Evolutionary conservation across 2,888 invertebrate species (phyloP), one percentile per base, ranked within the genome.

Genomic region (Monochamus alternatus): DNA sequence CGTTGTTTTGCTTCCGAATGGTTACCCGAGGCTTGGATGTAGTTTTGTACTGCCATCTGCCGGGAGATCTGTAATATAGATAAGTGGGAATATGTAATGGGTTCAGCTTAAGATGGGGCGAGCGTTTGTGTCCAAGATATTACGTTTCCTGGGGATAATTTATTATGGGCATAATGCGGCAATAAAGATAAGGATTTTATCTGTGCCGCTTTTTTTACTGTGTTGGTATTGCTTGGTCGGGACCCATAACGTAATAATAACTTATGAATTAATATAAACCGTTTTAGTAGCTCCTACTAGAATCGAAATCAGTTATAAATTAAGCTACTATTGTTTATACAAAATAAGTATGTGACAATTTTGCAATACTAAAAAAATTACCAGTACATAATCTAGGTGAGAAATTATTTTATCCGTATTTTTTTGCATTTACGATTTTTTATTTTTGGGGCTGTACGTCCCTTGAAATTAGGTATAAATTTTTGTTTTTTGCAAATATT

Each of bases 1-100:
- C 88, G 74, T 92, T 92, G 73, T 91, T 91, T 79, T 90, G 91
- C 82, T 92, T 92, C 86, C 95, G 95, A 81, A 96, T 96, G 67
- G 93, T 93, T 8, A 97, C 94, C 87, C 96, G 92, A 3, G 97
- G 96, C 87, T 96, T 97, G 0, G 96, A 94, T 32, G 96, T 95
- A 9, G 96, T 96, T 89, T 96, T 96, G 88, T 96, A 97, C 84
- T 96, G 95, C 97, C 97, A 97, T 81, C 97, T 93, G 70, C 96
- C 96, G 65, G 94, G 95, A 12, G 95, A 91, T 63, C 96, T 84
- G 79, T 52, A 81, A 80, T 68, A 75, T 55, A 80, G 75, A 80
- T 74, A 70, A 74, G 30, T 10, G 44, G 64, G 77, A 76, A 78
- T 77, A 76, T 77, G 74, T 75, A 77, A 76, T 69, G 75, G 75